These are phyloP conservation scores for Pseudomyrmex dendroicus DNA, from an alignment of 1,140 invertebrate genomes.

Conservation along the genomic window DNA sequence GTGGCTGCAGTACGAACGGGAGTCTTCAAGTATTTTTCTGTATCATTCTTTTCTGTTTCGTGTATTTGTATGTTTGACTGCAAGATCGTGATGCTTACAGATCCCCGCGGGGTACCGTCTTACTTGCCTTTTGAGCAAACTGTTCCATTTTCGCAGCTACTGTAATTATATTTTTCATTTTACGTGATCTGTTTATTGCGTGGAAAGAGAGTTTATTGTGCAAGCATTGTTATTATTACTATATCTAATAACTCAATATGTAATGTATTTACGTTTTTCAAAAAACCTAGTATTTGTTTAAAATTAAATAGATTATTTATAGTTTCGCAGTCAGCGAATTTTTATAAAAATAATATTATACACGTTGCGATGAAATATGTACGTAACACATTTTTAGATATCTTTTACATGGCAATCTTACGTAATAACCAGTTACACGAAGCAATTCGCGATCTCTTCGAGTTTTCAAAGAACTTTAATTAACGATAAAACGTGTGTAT, in stretches of 20 bases:
- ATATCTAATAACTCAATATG: background rate
- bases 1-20: too few relatives aligned
- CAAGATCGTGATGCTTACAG: slow-evolving; percentile 13
- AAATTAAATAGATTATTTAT: background rate
- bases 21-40: background rate
- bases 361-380: background rate
- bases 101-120: background rate
- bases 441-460: background rate
- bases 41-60: slow-evolving; percentile 18
- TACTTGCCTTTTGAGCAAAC: background rate
- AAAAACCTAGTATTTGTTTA: background rate
- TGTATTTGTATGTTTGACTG: background rate
- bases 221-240: background rate
- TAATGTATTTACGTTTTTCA: too few relatives aligned
- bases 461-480: slow-evolving; percentile 43
- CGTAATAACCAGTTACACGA: slow-evolving; percentile 1
- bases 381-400: background rate
- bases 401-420: slow-evolving; percentile 22
- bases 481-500: background rate
- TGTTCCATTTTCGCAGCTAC: slow-evolving; percentile 24
- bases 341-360: background rate
- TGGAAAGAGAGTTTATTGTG: background rate
- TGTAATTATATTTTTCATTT: slow-evolving; percentile 41
- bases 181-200: slow-evolving; percentile 18
- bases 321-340: background rate